Percentiles rank a stretch among this genome's conserved stretches.
Conservation (phyloP, 1,140 invertebrate species). For the Onthophagus taurus region DNA sequence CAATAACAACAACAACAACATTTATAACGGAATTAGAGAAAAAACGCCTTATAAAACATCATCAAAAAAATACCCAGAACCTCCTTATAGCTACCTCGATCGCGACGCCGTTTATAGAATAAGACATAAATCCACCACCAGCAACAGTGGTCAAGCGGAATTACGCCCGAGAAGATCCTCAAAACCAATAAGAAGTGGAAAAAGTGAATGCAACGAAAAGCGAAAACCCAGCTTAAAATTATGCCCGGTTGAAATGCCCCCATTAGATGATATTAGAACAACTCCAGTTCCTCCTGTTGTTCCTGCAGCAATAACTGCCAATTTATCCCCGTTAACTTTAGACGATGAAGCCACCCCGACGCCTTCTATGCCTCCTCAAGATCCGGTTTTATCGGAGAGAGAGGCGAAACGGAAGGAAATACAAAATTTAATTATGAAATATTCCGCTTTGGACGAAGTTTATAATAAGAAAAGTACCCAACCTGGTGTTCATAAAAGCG, state of each 20-base stretch:
- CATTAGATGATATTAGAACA: slow-evolving; percentile 19
- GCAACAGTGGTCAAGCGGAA: slow-evolving; percentile 35
- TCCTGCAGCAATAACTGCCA: background rate
- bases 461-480: slow-evolving; percentile 39
- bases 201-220: slow-evolving; percentile 42
- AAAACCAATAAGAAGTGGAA: slow-evolving; percentile 41
- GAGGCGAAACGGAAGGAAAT: slow-evolving; percentile 72
- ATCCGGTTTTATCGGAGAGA: slow-evolving; percentile 51
- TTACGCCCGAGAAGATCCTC: slow-evolving; percentile 35
- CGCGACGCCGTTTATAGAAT: slow-evolving; percentile 28
- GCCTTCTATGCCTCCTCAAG: slow-evolving; percentile 36
- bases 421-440: slow-evolving; percentile 67
- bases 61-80: slow-evolving; percentile 30
- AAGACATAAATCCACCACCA: slow-evolving; percentile 28
- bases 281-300: too few species aligned
- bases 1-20: slow-evolving; percentile 33
- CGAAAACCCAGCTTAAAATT: slow-evolving; percentile 33
- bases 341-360: slow-evolving; percentile 45
- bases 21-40: slow-evolving; percentile 37
- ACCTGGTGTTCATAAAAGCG: slow-evolving; percentile 12
- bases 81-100: slow-evolving; percentile 30
- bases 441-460: slow-evolving; percentile 59
- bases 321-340: slow-evolving; percentile 25
- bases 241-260: slow-evolving; percentile 41
- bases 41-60: slow-evolving; percentile 48